These are phyloP conservation scores for Sprattus sprattus DNA, from an alignment of 2,113 vertebrate species.

Conservation along the genomic window DNA sequence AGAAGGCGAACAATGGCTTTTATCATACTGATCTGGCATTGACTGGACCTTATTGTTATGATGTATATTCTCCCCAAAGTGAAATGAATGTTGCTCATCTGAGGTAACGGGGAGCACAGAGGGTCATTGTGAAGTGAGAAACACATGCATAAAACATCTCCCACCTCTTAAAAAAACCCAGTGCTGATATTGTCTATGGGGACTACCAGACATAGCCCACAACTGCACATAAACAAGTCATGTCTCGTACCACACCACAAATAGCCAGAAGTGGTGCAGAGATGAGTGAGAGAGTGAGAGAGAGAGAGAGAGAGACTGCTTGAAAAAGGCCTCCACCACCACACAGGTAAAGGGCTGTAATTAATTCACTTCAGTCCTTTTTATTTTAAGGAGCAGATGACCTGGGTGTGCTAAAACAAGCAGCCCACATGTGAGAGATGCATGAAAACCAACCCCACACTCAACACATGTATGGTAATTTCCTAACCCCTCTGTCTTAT, in stretches of 20 bases:
- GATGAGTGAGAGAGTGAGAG: not conserved
- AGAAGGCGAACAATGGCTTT: not conserved
- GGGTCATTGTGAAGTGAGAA: constrained; percentile 60
- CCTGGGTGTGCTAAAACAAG: constrained; percentile 56
- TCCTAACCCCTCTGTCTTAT: constrained; percentile 40
- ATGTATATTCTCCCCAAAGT: not conserved
- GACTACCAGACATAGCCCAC: constrained; percentile 50
- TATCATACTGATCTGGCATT: not conserved
- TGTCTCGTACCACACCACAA: constrained; percentile 70
- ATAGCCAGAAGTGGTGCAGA: constrained; percentile 62
- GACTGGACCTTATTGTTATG: constrained; percentile 12
- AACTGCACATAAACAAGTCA: constrained; percentile 64
- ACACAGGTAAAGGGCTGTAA: constrained; percentile 66
- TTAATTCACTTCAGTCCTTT: constrained; percentile 76
- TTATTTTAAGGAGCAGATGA: constrained; percentile 75
- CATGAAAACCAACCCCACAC: constrained; percentile 70
- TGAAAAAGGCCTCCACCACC: constrained; percentile 26
- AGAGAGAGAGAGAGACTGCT: constrained; percentile 25
- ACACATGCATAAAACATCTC: constrained; percentile 61
- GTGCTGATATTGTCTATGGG: constrained; percentile 28
- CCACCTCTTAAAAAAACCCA: not conserved
- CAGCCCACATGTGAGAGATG: constrained; percentile 74
- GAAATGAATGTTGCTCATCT: not conserved
- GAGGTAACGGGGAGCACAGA: constrained; percentile 45
- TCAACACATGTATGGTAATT: constrained; percentile 72